A percentile compares a stretch with the other conserved stretches of the same genome.
phyloP scores from a whole-genome alignment of 2,888 invertebrate genomes.

The Parnassius smintheus region DNA sequence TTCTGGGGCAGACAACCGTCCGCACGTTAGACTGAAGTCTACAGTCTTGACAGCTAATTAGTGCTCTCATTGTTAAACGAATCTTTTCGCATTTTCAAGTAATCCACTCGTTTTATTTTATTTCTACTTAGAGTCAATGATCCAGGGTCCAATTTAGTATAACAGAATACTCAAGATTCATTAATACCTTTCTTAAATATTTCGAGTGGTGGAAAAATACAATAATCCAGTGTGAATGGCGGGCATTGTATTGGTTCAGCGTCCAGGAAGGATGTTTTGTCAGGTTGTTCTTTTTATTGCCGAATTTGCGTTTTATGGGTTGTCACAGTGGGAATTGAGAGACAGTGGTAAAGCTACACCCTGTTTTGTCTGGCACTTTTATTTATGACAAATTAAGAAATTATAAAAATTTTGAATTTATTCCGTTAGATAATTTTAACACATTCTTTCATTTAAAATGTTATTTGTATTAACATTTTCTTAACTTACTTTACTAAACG shows the following conservation, averaged over 20 bases:
- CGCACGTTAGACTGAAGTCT: conserved; percentile 57
- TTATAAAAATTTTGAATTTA: conserved; percentile 33
- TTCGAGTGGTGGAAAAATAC: conserved; percentile 77
- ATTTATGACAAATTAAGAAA: conserved; percentile 41
- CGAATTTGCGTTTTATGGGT: conserved; percentile 79
- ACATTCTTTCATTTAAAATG: too few relatives aligned
- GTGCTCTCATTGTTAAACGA: conserved; percentile 75
- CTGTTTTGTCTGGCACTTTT: conserved; percentile 52
- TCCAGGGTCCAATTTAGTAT: conserved; percentile 49
- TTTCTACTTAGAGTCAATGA: conserved; percentile 39
- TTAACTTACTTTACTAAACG: too few relatives aligned
- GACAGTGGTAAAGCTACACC: conserved; percentile 68
- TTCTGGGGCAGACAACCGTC: conserved; percentile 68
- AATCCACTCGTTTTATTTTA: conserved; percentile 33
- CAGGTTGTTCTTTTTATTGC: conserved; percentile 77
- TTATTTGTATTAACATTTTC: too few relatives aligned
- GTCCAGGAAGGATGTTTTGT: conserved; percentile 79
- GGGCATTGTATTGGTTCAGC: conserved; percentile 76
- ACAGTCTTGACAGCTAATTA: conserved; percentile 79
- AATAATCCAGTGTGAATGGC: conserved; percentile 75
- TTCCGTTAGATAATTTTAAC: too few relatives aligned
- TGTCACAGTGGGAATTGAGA: conserved; percentile 65
- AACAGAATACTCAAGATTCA: conserved; percentile 50
- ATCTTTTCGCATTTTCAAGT: conserved; percentile 57
- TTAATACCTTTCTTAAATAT: conserved; percentile 76